These are phyloP conservation scores for Rhynchotus rufescens DNA, from an alignment of 2,797 vertebrate species.

Conservation along the genomic window DNA sequence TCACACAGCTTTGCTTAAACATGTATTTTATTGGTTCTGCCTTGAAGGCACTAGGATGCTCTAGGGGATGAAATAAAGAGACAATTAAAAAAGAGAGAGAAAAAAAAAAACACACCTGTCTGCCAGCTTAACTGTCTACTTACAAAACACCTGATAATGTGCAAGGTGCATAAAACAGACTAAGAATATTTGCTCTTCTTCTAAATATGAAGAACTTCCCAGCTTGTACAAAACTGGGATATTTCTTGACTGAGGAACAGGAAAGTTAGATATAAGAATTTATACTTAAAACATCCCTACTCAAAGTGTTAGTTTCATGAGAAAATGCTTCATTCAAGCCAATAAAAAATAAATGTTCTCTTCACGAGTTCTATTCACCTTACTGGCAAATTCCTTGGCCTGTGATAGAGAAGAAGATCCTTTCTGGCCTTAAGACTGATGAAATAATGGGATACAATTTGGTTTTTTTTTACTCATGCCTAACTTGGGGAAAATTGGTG, in stretches of 20 bases:
- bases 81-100: background rate
- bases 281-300: background rate
- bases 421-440: background rate
- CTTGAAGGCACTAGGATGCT: background rate
- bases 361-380: background rate
- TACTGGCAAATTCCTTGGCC: background rate
- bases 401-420: background rate
- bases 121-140: background rate
- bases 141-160: background rate
- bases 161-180: background rate
- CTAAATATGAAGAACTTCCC: background rate
- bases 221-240: background rate
- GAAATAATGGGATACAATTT: background rate
- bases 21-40: slow-evolving; percentile 3
- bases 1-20: slow-evolving; percentile 23
- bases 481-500: background rate
- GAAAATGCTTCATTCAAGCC: background rate
- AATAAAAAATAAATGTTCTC: background rate
- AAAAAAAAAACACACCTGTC: background rate
- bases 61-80: background rate
- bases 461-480: background rate
- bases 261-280: background rate
- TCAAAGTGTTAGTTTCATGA: background rate
- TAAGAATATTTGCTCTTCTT: background rate
- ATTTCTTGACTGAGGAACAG: background rate